A percentile compares a stretch with the other conserved stretches of the same genome.
Evolutionary conservation across 2,113 vertebrate genomes (phyloP).

Genomic region (Neopipo cinnamomea): DNA sequence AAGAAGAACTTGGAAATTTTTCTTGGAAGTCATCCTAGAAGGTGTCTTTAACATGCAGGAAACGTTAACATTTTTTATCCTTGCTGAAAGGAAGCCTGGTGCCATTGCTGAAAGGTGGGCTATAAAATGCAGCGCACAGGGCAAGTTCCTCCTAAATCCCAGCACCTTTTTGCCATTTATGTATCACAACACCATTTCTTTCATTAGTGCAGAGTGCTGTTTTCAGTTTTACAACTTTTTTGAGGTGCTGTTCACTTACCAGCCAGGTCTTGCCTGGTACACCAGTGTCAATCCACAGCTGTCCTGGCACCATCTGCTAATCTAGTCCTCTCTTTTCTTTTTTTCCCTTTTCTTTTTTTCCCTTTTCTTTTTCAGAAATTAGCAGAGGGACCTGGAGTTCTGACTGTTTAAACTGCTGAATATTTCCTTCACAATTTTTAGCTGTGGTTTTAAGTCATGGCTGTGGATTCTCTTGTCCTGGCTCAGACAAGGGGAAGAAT

Average conservation of each 20-base stretch:
- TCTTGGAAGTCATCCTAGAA: not conserved
- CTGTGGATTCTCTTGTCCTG: not conserved
- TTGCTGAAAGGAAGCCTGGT: not conserved
- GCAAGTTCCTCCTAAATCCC: not conserved
- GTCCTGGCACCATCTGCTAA: not conserved
- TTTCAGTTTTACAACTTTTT: not conserved
- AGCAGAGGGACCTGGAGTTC: not conserved
- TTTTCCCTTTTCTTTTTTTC: no score
- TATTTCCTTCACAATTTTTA: not conserved
- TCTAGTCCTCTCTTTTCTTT: not conserved
- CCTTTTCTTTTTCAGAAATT: not conserved
- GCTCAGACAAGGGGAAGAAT: not conserved
- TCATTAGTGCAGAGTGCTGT: not conserved
- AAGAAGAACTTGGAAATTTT: not conserved
- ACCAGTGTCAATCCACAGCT: not conserved
- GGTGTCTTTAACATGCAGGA: not conserved
- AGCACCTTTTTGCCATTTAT: not conserved
- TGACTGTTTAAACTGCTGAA: not conserved
- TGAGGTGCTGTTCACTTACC: not conserved
- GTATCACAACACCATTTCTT: not conserved
- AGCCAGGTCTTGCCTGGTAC: not conserved
- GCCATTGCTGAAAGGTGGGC: rapidly evolving
- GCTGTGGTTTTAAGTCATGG: not conserved
- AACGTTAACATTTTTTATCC: rapidly evolving
- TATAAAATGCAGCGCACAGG: not conserved